phyloP scores from a whole-genome alignment of 1,140 invertebrate species.

The Battus philenor region DNA sequence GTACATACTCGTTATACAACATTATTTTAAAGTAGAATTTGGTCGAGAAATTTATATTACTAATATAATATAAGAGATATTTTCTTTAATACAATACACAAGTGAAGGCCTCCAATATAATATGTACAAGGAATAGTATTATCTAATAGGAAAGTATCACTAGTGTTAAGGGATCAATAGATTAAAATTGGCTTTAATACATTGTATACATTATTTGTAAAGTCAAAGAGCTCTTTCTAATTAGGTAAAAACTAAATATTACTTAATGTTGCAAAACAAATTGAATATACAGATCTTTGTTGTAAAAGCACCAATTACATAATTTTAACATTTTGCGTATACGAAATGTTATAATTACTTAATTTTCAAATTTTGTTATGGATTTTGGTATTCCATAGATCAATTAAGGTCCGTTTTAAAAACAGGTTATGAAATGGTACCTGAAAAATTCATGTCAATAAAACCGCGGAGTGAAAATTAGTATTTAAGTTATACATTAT shows the following conservation, averaged over 20 bases:
- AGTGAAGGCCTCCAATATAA: slow-evolving; percentile 67
- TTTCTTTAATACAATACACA: slow-evolving; percentile 39
- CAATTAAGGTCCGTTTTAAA: too few species aligned
- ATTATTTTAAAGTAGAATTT: slow-evolving; percentile 52
- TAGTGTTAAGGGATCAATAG: slow-evolving; percentile 28
- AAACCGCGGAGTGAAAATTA: too few species aligned
- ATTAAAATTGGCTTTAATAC: slow-evolving; percentile 26
- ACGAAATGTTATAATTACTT: not conserved
- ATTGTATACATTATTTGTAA: slow-evolving; percentile 13
- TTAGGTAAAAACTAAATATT: too few species aligned
- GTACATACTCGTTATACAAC: slow-evolving; percentile 22
- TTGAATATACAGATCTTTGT: too few species aligned
- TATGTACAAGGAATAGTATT: slow-evolving; percentile 56
- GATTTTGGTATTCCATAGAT: not conserved
- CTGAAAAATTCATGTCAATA: too few species aligned
- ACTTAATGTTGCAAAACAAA: too few species aligned
- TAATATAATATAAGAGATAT: slow-evolving; percentile 44
- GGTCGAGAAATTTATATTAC: slow-evolving; percentile 56
- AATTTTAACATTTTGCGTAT: too few species aligned
- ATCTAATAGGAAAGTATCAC: slow-evolving; percentile 55
- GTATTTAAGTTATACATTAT: too few species aligned
- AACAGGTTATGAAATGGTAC: too few species aligned
- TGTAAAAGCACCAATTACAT: too few species aligned
- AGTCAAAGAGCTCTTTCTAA: slow-evolving; percentile 1
- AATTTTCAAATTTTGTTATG: not conserved